These are phyloP conservation scores for Sphaerophoria taeniata DNA, from an alignment of 2,888 invertebrate species.

Conservation along the genomic window DNA sequence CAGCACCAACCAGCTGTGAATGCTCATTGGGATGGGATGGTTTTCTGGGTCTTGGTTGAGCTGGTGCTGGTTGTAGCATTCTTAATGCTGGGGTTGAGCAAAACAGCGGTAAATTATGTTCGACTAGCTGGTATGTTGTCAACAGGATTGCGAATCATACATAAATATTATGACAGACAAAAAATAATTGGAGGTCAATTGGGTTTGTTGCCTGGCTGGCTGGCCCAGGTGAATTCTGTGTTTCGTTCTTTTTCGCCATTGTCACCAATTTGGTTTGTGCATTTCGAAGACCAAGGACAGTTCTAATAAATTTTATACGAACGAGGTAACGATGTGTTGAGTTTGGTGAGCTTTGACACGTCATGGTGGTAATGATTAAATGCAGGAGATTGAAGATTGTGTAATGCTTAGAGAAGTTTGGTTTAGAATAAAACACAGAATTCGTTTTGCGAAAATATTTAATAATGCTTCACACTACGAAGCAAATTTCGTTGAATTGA, in stretches of 20 bases:
- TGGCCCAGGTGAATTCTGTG: not conserved
- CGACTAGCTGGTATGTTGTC: slow-evolving; percentile 73
- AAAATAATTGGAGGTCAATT: slow-evolving; percentile 75
- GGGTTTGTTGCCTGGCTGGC: slow-evolving; percentile 38
- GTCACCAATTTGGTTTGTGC: not conserved
- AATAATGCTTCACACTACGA: no score
- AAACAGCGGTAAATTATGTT: slow-evolving; percentile 73
- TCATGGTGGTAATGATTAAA: slow-evolving; percentile 64
- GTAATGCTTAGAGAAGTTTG: not conserved
- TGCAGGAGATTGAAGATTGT: slow-evolving; percentile 48
- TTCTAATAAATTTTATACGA: not conserved
- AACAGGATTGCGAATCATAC: slow-evolving; percentile 73
- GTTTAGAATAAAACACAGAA: no score
- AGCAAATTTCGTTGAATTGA: no score
- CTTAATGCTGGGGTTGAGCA: slow-evolving; percentile 59
- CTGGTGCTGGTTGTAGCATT: slow-evolving; percentile 21
- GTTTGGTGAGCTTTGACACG: slow-evolving; percentile 11
- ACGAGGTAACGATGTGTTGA: not conserved
- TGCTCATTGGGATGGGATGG: slow-evolving; percentile 24
- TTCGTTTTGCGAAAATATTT: no score
- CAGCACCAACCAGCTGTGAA: slow-evolving; percentile 16
- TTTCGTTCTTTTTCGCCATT: not conserved
- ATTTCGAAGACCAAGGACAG: slow-evolving; percentile 11
- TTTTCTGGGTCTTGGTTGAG: not conserved
- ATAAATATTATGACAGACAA: slow-evolving; percentile 74